These are phyloP conservation scores for Aphelenchoides avenae DNA, from an alignment of 1,140 invertebrate genomes.

Conservation along the genomic window DNA sequence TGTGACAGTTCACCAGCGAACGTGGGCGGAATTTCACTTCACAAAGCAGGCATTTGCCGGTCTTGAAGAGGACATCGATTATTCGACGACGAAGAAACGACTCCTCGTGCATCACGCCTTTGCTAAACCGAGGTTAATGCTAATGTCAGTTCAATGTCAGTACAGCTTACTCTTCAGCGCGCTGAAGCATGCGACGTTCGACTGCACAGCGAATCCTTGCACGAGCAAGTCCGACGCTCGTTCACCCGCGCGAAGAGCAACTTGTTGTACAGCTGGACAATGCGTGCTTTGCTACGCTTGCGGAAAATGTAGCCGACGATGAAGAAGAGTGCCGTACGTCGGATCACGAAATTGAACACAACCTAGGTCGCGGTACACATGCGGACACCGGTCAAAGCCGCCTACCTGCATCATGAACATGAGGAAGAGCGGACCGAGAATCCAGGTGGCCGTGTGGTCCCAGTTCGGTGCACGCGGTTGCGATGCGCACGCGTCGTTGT, in stretches of 20 bases:
- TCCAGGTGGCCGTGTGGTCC: neutral
- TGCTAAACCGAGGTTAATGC: no score
- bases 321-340: conserved; percentile 18
- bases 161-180: no score
- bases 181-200: no score
- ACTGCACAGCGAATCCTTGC: no score
- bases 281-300: conserved; percentile 22
- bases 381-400: neutral
- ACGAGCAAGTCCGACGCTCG: no score
- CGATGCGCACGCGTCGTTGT: conserved; percentile 12
- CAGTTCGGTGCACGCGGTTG: conserved; percentile 10
- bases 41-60: no score
- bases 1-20: no score
- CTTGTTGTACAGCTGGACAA: conserved; percentile 25
- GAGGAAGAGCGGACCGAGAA: conserved; percentile 11
- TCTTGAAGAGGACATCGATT: no score
- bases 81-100: no score
- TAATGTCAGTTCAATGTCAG: no score
- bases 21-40: no score
- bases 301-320: conserved; percentile 23
- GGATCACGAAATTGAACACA: conserved; percentile 15
- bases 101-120: no score
- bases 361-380: neutral
- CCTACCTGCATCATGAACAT: conserved; percentile 18
- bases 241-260: conserved; percentile 20